Evolutionary conservation across 1,140 invertebrate genomes (phyloP), one percentile per base, ranked within the genome.

Genomic region (Chironomus striatipennis): DNA sequence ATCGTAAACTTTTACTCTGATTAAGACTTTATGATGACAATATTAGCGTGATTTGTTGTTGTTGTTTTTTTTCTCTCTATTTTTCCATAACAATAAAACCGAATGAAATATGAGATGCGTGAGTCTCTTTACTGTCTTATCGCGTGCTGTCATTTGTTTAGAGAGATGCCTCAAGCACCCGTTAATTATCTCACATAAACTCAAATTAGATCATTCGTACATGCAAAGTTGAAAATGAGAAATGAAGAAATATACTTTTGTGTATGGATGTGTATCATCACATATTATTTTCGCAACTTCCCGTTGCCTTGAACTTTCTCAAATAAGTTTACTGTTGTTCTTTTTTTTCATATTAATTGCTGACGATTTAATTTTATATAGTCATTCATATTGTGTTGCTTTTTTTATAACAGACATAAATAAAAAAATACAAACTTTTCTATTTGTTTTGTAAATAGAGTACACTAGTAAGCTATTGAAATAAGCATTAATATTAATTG

Each of bases 271-370:
- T 43, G 42, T 10, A n/a, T n/a, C 24, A 57, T 57, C 12, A 57
- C 47, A n/a, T n/a, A n/a, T 57, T 5, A n/a, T 57, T 57, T 57
- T 57, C 47, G 47, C 47, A 57, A 57, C 47, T 57, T 57, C 47
- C 47, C 47, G 47, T 57, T 57, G 47, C 47, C 47, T 57, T 57
- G 47, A 57, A 57, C 47, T 57, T n/a, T 57, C 47, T 57, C 43
- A 10, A 9, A 47, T 57, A 57, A 57, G n/a, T 57, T 57, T 57
- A 57, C 47, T 57, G 47, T 57, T n/a, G n/a, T n/a, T n/a, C n/a
- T n/a, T n/a, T 57, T 12, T n/a, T 57, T 12, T 12, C 5, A 12
- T 57, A 57, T 57, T 57, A 57, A 57, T 57, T 57, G 47, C 47
- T 57, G 47, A 57, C 12, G 4, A 57, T 57, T 57, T 47, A 47